Conservation (phyloP, 30 jellyfish, hydroid and myxozoan genomes). For the Haliclystus octoradiatus region DNA sequence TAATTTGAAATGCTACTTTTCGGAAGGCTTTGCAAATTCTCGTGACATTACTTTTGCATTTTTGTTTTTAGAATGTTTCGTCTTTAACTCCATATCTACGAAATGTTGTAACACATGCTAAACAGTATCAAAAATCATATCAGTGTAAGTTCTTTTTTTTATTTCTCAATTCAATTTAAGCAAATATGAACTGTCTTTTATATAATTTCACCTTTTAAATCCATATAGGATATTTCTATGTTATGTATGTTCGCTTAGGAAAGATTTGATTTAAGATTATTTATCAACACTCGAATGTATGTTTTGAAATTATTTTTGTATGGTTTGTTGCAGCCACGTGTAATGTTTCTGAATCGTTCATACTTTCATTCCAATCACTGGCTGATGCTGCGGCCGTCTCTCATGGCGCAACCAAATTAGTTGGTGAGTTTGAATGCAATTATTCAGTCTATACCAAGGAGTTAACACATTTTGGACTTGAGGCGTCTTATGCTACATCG, state of each 20-base stretch:
- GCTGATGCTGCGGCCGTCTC: constrained; percentile 83
- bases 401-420: constrained; percentile 70
- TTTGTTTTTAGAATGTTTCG: constrained; percentile 48
- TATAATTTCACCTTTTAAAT: too few species aligned
- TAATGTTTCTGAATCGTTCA: constrained; percentile 52
- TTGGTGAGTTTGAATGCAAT: constrained; percentile 82
- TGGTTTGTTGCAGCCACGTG: constrained; percentile 71
- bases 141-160: constrained; percentile 47
- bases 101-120: constrained; percentile 67
- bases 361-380: constrained; percentile 50
- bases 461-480: too few species aligned
- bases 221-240: too few species aligned
- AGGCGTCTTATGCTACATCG: too few species aligned
- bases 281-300: too few species aligned
- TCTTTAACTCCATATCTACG: constrained; percentile 63
- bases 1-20: too few species aligned
- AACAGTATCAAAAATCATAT: constrained; percentile 73
- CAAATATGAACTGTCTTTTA: background rate
- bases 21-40: too few species aligned
- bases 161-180: background rate
- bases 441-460: too few species aligned
- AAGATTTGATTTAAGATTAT: too few species aligned
- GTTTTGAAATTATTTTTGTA: too few species aligned
- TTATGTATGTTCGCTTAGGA: too few species aligned
- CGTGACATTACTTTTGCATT: background rate